phyloP scores from a whole-genome alignment of 2,113 vertebrate genomes.

The Chelonoidis abingdonii region DNA sequence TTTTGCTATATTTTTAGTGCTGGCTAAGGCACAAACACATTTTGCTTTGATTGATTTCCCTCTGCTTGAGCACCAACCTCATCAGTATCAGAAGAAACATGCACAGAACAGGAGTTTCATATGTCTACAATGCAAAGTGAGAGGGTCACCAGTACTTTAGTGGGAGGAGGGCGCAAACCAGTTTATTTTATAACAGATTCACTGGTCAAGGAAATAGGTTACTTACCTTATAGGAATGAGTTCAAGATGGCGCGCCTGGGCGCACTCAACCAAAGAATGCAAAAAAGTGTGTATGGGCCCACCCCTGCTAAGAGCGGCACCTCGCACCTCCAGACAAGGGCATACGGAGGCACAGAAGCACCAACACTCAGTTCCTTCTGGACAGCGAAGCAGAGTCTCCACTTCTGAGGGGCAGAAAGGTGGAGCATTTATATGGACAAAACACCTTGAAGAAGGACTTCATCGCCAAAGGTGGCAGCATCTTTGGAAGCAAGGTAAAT shows the following conservation, averaged over 20 bases:
- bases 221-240: background rate
- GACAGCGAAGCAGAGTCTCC: background rate
- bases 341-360: background rate
- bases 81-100: background rate
- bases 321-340: background rate
- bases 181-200: background rate
- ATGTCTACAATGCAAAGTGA: background rate
- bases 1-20: rapidly evolving
- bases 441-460: background rate
- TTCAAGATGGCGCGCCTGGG: background rate
- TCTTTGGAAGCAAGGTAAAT: background rate
- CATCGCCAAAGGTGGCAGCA: background rate
- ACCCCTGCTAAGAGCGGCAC: background rate
- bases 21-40: background rate
- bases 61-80: background rate
- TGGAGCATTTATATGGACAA: background rate
- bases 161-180: background rate
- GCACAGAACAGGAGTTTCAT: background rate
- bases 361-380: background rate
- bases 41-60: background rate
- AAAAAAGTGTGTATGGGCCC: background rate
- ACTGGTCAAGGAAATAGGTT: background rate
- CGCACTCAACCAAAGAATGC: background rate
- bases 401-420: background rate
- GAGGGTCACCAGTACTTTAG: background rate